Evolutionary conservation across 1,140 invertebrate species (phyloP), one percentile per base, ranked within the genome.

Genomic region (Theocolax elegans): DNA sequence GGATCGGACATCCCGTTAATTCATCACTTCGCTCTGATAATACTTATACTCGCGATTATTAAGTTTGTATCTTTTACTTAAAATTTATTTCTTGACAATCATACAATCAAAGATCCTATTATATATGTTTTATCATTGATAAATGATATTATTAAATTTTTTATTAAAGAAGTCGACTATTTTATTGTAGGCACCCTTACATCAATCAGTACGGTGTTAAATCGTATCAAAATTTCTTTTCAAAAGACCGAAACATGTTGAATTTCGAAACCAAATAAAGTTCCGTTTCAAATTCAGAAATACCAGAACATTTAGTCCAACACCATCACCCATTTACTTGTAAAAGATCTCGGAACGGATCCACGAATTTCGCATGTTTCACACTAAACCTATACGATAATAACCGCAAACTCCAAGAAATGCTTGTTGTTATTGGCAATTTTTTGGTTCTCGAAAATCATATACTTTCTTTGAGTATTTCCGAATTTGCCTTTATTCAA

Each of bases 371-470:
- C 4, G 59, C 35, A 59, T 76, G 56, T 56, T 59, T 68, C 1
- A 72, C 31, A 60, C 44, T 69, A 54, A 73, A 73, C 17, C 71
- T 68, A n/a, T n/a, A 7, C 73, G 42, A 48, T 72, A 74, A 68
- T 29, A 72, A 67, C 42, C 71, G 35, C 38, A 75, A 38, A 72
- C 35, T 23, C 51, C 72, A 0, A 74, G 25, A 66, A 74, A 72
- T 38, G 56, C 35, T 60, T 74, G 75, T 9, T 74, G 44, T 38
- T 76, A 53, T 35, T 58, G 60, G 2, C 44, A 29, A 67, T 76
- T 72, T 58, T 58, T 46, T 8, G 70, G 72, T 42, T 59, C 25
- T 62, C 40, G 69, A 48, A 76, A 72, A 8, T 68, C 23, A 12
- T 35, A 12, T 54, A 75, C 72, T 12, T 17, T 21, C 21, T 75